phyloP scores from a whole-genome alignment of 1,140 invertebrate genomes.

The Chironomus tepperi region DNA sequence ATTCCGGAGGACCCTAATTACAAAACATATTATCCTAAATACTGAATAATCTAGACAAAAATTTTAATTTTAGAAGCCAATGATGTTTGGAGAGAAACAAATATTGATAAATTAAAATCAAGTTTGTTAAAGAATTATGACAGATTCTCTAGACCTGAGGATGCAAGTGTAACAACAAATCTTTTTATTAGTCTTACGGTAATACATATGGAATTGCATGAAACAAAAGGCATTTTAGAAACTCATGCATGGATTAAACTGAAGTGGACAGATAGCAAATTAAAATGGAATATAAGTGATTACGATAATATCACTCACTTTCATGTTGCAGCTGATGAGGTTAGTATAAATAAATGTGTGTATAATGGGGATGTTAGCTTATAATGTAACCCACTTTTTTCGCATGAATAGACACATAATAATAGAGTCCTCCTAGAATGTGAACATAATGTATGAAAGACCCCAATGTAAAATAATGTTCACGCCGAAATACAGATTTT shows the following conservation, averaged over 20 bases:
- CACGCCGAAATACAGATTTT: neutral
- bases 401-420: too few species aligned
- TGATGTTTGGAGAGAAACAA: constrained; percentile 46
- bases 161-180: constrained; percentile 45
- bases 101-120: constrained; percentile 48
- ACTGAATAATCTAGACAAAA: too few species aligned
- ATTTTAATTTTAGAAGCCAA: neutral
- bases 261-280: neutral
- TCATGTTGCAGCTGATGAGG: neutral
- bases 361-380: too few species aligned
- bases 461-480: neutral
- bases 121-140: constrained; percentile 53
- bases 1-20: too few species aligned
- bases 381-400: too few species aligned
- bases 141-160: constrained; percentile 49
- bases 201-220: constrained; percentile 48
- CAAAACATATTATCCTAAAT: too few species aligned
- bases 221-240: constrained; percentile 46
- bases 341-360: neutral
- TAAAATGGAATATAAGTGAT: neutral
- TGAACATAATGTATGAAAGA: too few species aligned
- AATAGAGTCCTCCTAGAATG: too few species aligned
- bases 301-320: constrained; percentile 42
- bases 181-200: constrained; percentile 47
- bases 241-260: constrained; percentile 46